Evolutionary conservation across 2,797 vertebrate species (phyloP).

Genomic region (Sternarchorhynchus goeldii): DNA sequence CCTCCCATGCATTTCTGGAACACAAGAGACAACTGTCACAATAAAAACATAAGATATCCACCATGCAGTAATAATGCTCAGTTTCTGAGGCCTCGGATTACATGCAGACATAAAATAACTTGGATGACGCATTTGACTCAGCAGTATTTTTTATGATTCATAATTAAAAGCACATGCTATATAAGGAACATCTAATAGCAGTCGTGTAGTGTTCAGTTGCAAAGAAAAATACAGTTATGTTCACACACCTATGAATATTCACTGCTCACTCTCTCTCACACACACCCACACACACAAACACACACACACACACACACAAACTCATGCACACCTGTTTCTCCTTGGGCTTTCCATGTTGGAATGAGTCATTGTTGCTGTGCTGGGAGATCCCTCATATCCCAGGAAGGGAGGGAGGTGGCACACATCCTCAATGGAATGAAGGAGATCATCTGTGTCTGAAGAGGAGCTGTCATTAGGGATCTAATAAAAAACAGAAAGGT

Average conservation of each 20-base stretch:
- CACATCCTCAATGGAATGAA: constrained; percentile 33
- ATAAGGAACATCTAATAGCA: too few relatives aligned
- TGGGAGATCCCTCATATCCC: constrained; percentile 41
- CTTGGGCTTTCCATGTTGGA: constrained; percentile 38
- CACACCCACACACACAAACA: background rate
- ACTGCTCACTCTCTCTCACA: background rate
- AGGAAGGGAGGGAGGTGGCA: constrained; percentile 2
- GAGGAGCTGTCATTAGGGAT: constrained; percentile 45
- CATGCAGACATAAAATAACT: background rate
- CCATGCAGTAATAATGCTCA: background rate
- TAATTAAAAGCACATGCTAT: background rate
- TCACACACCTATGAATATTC: background rate
- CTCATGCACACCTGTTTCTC: constrained; percentile 59
- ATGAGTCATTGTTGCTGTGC: constrained; percentile 32
- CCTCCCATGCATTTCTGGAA: constrained; percentile 72
- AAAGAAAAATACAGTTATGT: background rate
- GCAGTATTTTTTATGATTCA: background rate
- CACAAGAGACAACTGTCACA: constrained; percentile 62
- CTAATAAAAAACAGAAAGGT: constrained; percentile 25
- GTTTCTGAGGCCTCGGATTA: background rate
- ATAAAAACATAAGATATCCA: constrained; percentile 21
- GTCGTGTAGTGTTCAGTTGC: background rate
- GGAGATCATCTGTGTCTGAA: constrained; percentile 51
- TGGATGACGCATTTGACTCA: background rate
- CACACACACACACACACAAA: background rate